Base-by-base conservation (phyloP, 2,113 vertebrate species). In the Toxotes jaculatrix region DNA sequence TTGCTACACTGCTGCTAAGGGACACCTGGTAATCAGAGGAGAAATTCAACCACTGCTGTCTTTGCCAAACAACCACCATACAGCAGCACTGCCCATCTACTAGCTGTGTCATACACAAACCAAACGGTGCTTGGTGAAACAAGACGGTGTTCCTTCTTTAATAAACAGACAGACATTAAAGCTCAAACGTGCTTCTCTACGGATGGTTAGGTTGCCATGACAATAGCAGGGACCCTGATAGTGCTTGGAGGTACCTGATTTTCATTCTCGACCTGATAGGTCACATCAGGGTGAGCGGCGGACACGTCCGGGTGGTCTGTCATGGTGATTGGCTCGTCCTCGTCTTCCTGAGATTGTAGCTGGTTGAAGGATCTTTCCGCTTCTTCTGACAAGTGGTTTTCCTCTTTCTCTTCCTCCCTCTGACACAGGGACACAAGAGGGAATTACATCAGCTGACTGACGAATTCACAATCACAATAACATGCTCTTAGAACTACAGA, bases 321-420 rank as follows among this genome's bases (percentile, higher is more conserved):
- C 69, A 86, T 88, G 17, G 95, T 5, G 69, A 90, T 43, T 0
- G 73, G 66, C 27, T 91, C 74, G 3, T 89, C 87, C 66, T 88
- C 89, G 23, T 94, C 95, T 12, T 92, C 91, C 23, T 92, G 94
- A 57, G 88, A 91, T 78, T 91, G 95, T 40, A 95, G 91, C 38
- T 96, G 95, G 74, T 95, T 94, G 34, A 96, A 96, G 53, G 90
- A 90, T 69, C 92, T 96, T 86, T 98, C 97, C 2, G 96, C 97
- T 94, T 95, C 96, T 88, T 98, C 97, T 23, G 97, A 97, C 94
- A 97, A 94, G 17, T 92, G 95, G 82, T 95, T 97, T 89, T 98
- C 97, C 84, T 96, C 96, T 3, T 96, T 96, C 27, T 97, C 96
- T 13, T 98, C 96, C 77, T 98, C 97, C 56, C 96, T 97, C 97